These are phyloP conservation scores for Clytia hemisphaerica DNA, from an alignment of 30 jellyfish, hydroid and myxozoan genomes.

Conservation along the genomic window DNA sequence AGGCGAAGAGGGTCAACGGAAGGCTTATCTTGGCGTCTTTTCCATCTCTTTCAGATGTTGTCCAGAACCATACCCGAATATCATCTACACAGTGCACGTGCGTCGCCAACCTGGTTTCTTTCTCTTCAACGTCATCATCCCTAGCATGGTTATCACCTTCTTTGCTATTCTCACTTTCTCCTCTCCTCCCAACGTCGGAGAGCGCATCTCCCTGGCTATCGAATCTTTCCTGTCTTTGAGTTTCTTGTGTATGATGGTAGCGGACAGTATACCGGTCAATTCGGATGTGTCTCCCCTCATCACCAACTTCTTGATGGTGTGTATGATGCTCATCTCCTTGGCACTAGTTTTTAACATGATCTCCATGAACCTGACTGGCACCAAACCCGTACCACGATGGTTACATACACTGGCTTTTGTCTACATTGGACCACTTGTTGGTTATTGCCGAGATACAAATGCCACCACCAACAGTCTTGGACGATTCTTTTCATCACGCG, in stretches of 20 bases:
- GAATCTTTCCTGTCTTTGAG: constrained; percentile 89
- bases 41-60: constrained; percentile 62
- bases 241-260: constrained; percentile 87
- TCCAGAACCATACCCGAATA: constrained; percentile 62
- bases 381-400: constrained; percentile 72
- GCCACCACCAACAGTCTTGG: too few relatives aligned
- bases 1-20: too few relatives aligned
- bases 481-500: too few relatives aligned
- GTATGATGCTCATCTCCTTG: constrained; percentile 82
- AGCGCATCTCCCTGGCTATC: constrained; percentile 80
- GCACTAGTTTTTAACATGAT: constrained; percentile 66
- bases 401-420: constrained; percentile 55
- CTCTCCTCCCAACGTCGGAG: constrained; percentile 85
- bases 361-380: constrained; percentile 48
- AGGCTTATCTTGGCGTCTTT: background rate
- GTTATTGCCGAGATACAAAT: constrained; percentile 78
- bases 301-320: constrained; percentile 69
- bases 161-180: constrained; percentile 82
- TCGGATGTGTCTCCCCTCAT: constrained; percentile 94
- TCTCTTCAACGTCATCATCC: constrained; percentile 88
- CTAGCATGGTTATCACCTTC: constrained; percentile 84
- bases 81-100: constrained; percentile 61
- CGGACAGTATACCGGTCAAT: constrained; percentile 88
- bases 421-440: constrained; percentile 82
- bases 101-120: constrained; percentile 94